These are phyloP conservation scores for Cottus gobio DNA, from an alignment of 2,113 vertebrate genomes.

Conservation along the genomic window DNA sequence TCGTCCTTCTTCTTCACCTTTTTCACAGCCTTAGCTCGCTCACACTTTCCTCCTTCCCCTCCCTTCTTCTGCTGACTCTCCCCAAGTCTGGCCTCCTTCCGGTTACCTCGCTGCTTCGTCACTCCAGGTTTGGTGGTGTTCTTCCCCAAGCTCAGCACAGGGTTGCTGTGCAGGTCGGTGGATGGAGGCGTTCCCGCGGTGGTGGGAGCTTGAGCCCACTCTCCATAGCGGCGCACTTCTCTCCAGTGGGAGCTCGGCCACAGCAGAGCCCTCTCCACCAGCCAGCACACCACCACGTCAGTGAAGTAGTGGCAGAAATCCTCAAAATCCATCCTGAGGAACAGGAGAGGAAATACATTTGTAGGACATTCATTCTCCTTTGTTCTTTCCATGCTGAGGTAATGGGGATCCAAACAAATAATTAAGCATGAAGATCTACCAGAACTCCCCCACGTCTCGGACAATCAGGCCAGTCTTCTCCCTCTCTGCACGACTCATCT, in stretches of 20 bases:
- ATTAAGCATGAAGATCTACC: constrained; percentile 63
- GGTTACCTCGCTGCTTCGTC: constrained; percentile 52
- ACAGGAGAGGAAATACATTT: not conserved
- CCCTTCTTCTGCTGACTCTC: constrained; percentile 57
- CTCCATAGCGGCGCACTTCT: constrained; percentile 76
- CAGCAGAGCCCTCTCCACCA: constrained; percentile 77
- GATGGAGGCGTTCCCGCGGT: not conserved
- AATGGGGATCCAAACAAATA: not conserved
- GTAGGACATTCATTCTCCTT: not conserved
- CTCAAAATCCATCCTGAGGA: constrained; percentile 86
- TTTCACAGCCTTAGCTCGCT: constrained; percentile 6
- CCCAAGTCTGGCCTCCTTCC: constrained; percentile 70
- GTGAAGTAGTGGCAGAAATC: constrained; percentile 87
- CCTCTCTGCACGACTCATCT: constrained; percentile 76
- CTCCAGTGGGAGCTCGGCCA: constrained; percentile 81
- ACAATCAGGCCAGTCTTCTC: constrained; percentile 85
- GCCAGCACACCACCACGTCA: constrained; percentile 84
- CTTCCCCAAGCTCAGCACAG: not conserved
- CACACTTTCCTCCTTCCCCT: not conserved
- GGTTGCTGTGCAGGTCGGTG: not conserved
- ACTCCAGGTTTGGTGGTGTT: constrained; percentile 19
- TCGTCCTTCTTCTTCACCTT: constrained; percentile 7
- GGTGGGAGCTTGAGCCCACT: constrained; percentile 73
- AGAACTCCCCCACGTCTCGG: constrained; percentile 86
- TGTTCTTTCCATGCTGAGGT: not conserved